Evolutionary conservation across 2,113 vertebrate species (phyloP).

Genomic region (Pyrgilauda ruficollis): DNA sequence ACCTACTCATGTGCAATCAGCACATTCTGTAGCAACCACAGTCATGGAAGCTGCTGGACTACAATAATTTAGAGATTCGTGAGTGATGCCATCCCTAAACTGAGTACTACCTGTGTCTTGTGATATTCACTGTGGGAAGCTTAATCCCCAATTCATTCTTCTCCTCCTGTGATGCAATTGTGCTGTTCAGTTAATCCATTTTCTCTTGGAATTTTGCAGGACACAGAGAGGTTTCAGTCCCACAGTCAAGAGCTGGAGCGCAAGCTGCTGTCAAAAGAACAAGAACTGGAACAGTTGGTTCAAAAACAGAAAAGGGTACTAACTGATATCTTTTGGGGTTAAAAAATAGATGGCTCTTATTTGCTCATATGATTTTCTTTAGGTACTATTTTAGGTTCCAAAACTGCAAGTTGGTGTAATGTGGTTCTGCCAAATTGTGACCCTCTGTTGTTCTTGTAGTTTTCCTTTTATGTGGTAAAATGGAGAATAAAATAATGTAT

Average conservation of each 20-base stretch:
- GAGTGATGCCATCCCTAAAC: not conserved
- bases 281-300: conserved; percentile 82
- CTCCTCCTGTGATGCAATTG: not conserved
- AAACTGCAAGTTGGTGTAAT: not conserved
- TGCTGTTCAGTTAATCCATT: not conserved
- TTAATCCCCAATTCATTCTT: not conserved
- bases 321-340: not conserved
- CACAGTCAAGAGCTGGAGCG: conserved; percentile 82
- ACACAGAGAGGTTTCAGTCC: conserved; percentile 81
- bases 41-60: not conserved
- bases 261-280: conserved; percentile 84
- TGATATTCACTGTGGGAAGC: not conserved
- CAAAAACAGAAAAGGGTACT: conserved; percentile 85
- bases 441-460: not conserved
- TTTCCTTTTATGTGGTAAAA: not conserved
- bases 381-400: not conserved
- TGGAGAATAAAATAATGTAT: not conserved
- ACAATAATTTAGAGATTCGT: not conserved
- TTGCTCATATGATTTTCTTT: not conserved
- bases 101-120: not conserved
- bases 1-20: not conserved
- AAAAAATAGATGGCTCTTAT: not conserved
- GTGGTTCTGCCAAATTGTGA: not conserved
- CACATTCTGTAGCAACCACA: not conserved
- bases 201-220: conserved; percentile 70